Evolutionary conservation across 2,888 invertebrate species (phyloP).

Genomic region (Unio pictorum): DNA sequence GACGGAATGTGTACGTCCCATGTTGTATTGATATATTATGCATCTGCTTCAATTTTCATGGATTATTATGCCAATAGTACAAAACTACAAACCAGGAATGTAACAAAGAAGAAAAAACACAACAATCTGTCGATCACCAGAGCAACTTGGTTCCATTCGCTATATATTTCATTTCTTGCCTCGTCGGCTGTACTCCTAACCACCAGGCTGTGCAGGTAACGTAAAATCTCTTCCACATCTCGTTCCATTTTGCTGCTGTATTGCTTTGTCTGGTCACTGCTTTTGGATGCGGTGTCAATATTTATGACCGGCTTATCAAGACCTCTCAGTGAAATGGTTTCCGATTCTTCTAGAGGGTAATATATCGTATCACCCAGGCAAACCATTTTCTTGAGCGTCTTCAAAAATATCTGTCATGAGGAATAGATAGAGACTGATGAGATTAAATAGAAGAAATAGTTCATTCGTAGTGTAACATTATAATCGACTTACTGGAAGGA

Average conservation of each 20-base stretch:
- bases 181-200: conserved; percentile 42
- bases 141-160: conserved; percentile 65
- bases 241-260: conserved; percentile 43
- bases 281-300: conserved; percentile 5
- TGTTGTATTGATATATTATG: conserved; percentile 15
- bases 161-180: conserved; percentile 42
- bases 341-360: conserved; percentile 57
- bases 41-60: conserved; percentile 36
- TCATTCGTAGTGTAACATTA: too few relatives aligned
- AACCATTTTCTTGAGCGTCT: conserved; percentile 53
- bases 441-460: too few relatives aligned
- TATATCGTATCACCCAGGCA: conserved; percentile 59
- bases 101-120: conserved; percentile 54
- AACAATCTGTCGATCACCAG: conserved; percentile 65
- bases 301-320: conserved; percentile 40
- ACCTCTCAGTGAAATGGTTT: conserved; percentile 54
- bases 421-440: too few relatives aligned
- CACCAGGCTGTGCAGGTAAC: conserved; percentile 49
- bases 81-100: conserved; percentile 57
- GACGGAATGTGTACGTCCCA: too few relatives aligned
- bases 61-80: conserved; percentile 42
- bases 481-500: too few relatives aligned
- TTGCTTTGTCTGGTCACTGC: conserved; percentile 1
- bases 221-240: conserved; percentile 55
- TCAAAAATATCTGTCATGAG: conserved; percentile 50